phyloP scores from a whole-genome alignment of 2,797 vertebrate genomes.

The Sebastes vulpes region DNA sequence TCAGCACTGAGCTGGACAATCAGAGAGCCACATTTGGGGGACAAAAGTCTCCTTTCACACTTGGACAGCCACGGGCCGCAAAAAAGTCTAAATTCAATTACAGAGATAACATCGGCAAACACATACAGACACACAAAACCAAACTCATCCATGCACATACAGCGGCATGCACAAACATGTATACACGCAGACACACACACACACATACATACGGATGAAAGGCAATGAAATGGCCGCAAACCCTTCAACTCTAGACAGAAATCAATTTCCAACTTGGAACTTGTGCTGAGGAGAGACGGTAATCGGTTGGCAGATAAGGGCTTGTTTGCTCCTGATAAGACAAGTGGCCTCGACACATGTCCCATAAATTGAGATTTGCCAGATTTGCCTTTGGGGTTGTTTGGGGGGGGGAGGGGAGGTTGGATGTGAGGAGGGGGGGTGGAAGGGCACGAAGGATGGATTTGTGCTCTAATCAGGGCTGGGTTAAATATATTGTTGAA shows the following conservation, averaged over 20 bases:
- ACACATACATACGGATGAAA: slow-evolving; percentile 31
- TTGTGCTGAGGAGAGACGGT: slow-evolving; percentile 58
- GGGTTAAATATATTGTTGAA: neutral
- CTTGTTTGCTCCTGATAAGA: slow-evolving; percentile 77
- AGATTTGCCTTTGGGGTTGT: slow-evolving; percentile 62
- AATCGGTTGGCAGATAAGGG: slow-evolving; percentile 70
- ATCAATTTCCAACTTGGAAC: slow-evolving; percentile 76
- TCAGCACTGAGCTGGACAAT: slow-evolving; percentile 47
- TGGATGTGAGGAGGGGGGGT: neutral
- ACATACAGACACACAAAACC: slow-evolving; percentile 28
- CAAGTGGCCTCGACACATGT: slow-evolving; percentile 57
- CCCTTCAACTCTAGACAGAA: slow-evolving; percentile 71
- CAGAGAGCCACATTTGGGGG: slow-evolving; percentile 53
- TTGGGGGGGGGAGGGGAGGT: neutral
- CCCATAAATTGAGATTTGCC: slow-evolving; percentile 63
- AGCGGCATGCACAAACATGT: neutral
- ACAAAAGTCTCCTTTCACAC: slow-evolving; percentile 79
- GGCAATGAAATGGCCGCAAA: slow-evolving; percentile 47
- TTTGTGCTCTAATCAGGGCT: neutral
- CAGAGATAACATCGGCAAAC: slow-evolving; percentile 81
- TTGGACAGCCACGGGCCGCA: slow-evolving; percentile 57
- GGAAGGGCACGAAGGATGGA: neutral
- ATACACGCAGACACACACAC: neutral
- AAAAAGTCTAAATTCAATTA: slow-evolving; percentile 83
- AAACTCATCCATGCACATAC: slow-evolving; percentile 9